Conservation (phyloP, 2,888 invertebrate species). For the Zaprionus obscuricornis region DNA sequence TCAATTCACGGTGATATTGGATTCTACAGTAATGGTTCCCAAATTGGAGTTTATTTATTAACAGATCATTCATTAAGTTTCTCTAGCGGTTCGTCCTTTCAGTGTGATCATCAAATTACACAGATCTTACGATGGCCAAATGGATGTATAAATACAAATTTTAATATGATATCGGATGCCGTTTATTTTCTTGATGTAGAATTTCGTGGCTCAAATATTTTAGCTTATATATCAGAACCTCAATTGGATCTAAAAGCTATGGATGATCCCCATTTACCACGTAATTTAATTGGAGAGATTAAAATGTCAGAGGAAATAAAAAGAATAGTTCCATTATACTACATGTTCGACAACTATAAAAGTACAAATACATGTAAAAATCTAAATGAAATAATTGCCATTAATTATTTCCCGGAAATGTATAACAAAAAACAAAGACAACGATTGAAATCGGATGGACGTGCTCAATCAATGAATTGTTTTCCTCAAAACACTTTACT, state of each 20-base stretch:
- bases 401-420: too few species aligned
- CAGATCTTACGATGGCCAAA: conserved; percentile 26
- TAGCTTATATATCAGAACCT: conserved; percentile 23
- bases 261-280: not conserved
- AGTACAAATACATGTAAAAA: too few species aligned
- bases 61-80: too few species aligned
- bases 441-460: too few species aligned
- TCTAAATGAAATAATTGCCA: too few species aligned
- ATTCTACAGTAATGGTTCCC: too few species aligned
- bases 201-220: conserved; percentile 14
- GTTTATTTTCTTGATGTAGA: conserved; percentile 29
- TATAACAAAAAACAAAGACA: too few species aligned
- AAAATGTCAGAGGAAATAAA: conserved; percentile 1
- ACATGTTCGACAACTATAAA: conserved; percentile 34
- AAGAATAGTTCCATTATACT: conserved; percentile 20
- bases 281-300: conserved; percentile 23
- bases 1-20: too few species aligned
- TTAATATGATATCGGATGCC: conserved; percentile 22
- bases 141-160: conserved; percentile 18
- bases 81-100: conserved; percentile 2
- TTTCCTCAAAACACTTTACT: too few species aligned
- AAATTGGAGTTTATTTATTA: too few species aligned
- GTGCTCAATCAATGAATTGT: too few species aligned
- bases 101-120: conserved; percentile 21
- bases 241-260: conserved; percentile 17